These are phyloP conservation scores for Lindbergichthys nudifrons DNA, from an alignment of 2,797 vertebrate species.

Conservation along the genomic window DNA sequence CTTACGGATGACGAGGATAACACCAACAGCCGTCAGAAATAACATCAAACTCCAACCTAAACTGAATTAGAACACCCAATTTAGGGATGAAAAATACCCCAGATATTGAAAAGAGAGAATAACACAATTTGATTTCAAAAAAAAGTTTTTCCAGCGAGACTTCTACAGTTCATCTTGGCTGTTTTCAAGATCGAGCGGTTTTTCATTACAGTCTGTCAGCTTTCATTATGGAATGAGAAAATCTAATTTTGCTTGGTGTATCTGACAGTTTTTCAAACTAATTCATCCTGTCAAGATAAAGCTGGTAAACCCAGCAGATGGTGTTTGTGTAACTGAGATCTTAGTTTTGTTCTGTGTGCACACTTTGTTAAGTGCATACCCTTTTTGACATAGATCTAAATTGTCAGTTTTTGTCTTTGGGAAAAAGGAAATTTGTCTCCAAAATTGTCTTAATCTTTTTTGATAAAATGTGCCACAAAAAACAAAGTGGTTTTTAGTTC, in stretches of 20 bases:
- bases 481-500: constrained; percentile 29
- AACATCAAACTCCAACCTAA: constrained; percentile 70
- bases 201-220: constrained; percentile 82
- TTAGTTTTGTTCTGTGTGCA: constrained; percentile 63
- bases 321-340: constrained; percentile 79
- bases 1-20: constrained; percentile 72
- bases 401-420: constrained; percentile 8
- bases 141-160: constrained; percentile 56
- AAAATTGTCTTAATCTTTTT: constrained; percentile 27
- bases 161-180: constrained; percentile 71
- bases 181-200: constrained; percentile 74
- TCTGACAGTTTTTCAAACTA: constrained; percentile 83
- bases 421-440: constrained; percentile 10
- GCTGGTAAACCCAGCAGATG: constrained; percentile 81
- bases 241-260: constrained; percentile 80
- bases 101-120: constrained; percentile 68
- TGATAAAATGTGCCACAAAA: constrained; percentile 28
- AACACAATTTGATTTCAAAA: constrained; percentile 66
- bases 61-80: constrained; percentile 78
- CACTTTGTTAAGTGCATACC: constrained; percentile 55
- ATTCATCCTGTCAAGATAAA: constrained; percentile 83
- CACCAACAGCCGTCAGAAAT: constrained; percentile 72
- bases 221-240: constrained; percentile 81
- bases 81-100: constrained; percentile 60
- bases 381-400: constrained; percentile 47